Percentiles rank a stretch among this genome's conserved stretches.
Conservation (phyloP, 2,888 invertebrate genomes). For the Mesorhabditis sp. region DNA sequence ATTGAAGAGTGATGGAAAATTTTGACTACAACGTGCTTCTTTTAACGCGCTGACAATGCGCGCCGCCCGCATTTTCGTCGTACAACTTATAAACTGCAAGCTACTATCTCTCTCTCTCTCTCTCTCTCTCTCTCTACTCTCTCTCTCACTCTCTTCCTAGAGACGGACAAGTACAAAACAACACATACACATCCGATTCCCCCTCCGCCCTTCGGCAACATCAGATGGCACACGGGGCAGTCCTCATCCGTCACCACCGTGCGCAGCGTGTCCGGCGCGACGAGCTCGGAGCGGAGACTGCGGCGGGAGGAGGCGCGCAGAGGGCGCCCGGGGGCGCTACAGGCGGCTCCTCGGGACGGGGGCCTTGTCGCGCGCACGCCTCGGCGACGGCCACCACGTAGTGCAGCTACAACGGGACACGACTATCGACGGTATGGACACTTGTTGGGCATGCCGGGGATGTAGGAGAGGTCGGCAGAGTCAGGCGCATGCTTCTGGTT, state of each 20-base stretch:
- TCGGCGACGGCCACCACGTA: slow-evolving; percentile 50
- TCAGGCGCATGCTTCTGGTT: too few species aligned
- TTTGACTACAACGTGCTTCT: too few species aligned
- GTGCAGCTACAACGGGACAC: slow-evolving; percentile 45
- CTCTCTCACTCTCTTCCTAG: background rate
- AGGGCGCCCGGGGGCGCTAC: slow-evolving; percentile 7
- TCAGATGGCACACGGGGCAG: slow-evolving; percentile 55
- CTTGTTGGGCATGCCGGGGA: too few species aligned
- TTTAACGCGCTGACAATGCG: background rate
- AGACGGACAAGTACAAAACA: slow-evolving; percentile 12
- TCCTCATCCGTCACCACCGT: slow-evolving; percentile 42
- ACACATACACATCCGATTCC: slow-evolving; percentile 31
- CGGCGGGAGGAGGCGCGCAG: slow-evolving; percentile 36
- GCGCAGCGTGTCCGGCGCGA: slow-evolving; percentile 41
- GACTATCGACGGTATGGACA: background rate
- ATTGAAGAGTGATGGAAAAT: too few species aligned
- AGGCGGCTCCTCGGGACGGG: slow-evolving; percentile 4
- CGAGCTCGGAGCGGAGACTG: slow-evolving; percentile 38
- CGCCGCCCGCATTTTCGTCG: too few species aligned
- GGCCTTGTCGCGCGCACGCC: slow-evolving; percentile 28
- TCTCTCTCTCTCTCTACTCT: too few species aligned
- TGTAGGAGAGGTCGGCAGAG: too few species aligned
- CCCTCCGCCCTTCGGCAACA: slow-evolving; percentile 40
- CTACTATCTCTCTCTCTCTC: too few species aligned
- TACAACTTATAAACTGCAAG: too few species aligned